Evolutionary conservation across 2,888 invertebrate genomes (phyloP).

Genomic region (Carpatolechia fugitivella): DNA sequence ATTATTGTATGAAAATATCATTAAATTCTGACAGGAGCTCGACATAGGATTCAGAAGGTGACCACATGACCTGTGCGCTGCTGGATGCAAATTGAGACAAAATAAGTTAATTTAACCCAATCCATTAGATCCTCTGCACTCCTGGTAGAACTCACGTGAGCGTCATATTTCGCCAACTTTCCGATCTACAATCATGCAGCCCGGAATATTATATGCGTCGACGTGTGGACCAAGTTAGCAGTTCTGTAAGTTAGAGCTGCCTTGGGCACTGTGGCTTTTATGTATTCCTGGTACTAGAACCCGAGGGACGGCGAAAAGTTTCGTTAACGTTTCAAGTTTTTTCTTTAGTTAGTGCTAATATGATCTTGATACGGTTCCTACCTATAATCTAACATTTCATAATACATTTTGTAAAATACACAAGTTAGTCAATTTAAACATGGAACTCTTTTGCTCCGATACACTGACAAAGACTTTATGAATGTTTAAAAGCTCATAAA

Average conservation of each 20-base stretch:
- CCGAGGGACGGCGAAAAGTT: neutral
- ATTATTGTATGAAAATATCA: no score
- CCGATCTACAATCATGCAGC: constrained; percentile 8
- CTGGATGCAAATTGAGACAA: no score
- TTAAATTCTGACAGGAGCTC: no score
- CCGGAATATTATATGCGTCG: constrained; percentile 17
- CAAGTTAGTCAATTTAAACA: no score
- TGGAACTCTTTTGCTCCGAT: no score
- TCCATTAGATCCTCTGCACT: neutral
- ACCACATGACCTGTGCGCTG: no score
- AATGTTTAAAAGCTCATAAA: no score
- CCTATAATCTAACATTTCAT: no score
- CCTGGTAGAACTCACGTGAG: neutral
- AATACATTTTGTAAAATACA: no score
- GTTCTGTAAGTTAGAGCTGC: neutral
- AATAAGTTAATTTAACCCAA: no score
- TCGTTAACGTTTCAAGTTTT: neutral
- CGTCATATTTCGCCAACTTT: constrained; percentile 2
- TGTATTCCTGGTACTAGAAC: neutral
- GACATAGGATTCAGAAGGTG: no score
- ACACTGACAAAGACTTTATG: no score
- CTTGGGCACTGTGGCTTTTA: neutral
- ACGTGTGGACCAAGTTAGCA: constrained; percentile 8
- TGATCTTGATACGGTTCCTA: neutral
- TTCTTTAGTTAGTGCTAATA: neutral